phyloP scores from a whole-genome alignment of 2,888 invertebrate species.

The Agrotis segetum region DNA sequence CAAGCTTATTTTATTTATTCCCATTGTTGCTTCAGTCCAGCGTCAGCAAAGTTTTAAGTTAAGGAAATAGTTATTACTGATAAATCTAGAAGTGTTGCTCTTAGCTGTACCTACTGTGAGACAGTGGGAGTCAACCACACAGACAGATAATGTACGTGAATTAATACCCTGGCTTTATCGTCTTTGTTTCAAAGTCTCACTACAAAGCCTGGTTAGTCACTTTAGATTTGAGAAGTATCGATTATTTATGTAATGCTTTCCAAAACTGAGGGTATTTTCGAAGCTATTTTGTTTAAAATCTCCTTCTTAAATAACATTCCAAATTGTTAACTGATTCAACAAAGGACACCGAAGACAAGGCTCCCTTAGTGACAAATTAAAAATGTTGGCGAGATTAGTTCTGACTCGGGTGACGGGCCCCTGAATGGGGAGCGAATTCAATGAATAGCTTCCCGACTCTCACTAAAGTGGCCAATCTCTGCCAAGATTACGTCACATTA shows the following conservation, averaged over 20 bases:
- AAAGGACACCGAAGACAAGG: constrained; percentile 49
- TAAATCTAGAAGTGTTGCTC: constrained; percentile 56
- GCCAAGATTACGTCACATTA: constrained; percentile 77
- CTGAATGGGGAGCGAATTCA: constrained; percentile 77
- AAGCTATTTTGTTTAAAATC: constrained; percentile 18
- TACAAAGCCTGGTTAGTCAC: constrained; percentile 28
- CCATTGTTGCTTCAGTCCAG: constrained; percentile 52
- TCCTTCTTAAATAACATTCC: constrained; percentile 23
- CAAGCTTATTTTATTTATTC: constrained; percentile 56
- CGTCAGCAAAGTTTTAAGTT: constrained; percentile 60
- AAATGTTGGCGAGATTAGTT: constrained; percentile 74
- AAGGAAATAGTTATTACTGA: constrained; percentile 62
- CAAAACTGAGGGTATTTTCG: not conserved
- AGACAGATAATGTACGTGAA: constrained; percentile 39
- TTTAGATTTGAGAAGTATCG: constrained; percentile 31
- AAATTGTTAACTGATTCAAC: constrained; percentile 44
- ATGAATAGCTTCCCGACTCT: constrained; percentile 75
- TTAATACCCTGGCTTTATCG: constrained; percentile 34
- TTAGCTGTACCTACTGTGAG: constrained; percentile 30
- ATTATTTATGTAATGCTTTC: constrained; percentile 16
- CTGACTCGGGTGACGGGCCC: constrained; percentile 72
- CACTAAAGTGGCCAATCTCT: constrained; percentile 78
- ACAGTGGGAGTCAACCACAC: constrained; percentile 21
- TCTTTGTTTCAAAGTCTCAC: constrained; percentile 48
- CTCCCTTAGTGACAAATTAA: constrained; percentile 70